Evolutionary conservation across 2,888 invertebrate species (phyloP), one percentile per base, ranked within the genome.

Genomic region (Ophraella communa): DNA sequence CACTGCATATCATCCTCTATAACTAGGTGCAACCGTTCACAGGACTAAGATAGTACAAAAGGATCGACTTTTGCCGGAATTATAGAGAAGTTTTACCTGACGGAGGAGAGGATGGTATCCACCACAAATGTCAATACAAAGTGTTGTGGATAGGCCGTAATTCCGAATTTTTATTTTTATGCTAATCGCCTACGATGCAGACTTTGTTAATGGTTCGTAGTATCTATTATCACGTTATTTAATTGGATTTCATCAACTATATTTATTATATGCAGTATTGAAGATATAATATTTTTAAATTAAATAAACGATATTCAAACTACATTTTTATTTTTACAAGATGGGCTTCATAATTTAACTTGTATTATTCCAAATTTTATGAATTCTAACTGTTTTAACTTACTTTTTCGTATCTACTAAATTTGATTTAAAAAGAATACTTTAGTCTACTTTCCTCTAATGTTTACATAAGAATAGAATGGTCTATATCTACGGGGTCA

Each of bases 1-100:
- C 75, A 70, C 69, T 82, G 82, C 81, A 82, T 82, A 81, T 82
- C 82, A 82, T 82, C 81, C 82, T 81, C 77, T 81, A 79, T 82
- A 82, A 82, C 82, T 79, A 81, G 80, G 57, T 62, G 69, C 68
- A 63, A 68, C 68, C 65, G 66, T 67, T 68, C 69, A 66, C 73
- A 74, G 72, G 76, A 77, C 76, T 39, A 39, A 14, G 7, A 14
- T 4, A 75, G 73, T 47, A 45, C 56, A 52, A 60, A 54, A 62
- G 53, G 42, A 56, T 60, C 53, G 21, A 39, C 39, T 60, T 60
- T 60, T 18, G 55, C 27, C 56, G 30, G 56, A 35, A 56, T 44
- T 44, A 56, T 18, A n/a, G 56, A 44, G 56, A 56, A 56, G 45
- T 24, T 57, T 57, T 57, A 57, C 57, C 57, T 57, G 57, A 23